Evolutionary conservation across 2,113 vertebrate species (phyloP).

Genomic region (Prunella himalayana): DNA sequence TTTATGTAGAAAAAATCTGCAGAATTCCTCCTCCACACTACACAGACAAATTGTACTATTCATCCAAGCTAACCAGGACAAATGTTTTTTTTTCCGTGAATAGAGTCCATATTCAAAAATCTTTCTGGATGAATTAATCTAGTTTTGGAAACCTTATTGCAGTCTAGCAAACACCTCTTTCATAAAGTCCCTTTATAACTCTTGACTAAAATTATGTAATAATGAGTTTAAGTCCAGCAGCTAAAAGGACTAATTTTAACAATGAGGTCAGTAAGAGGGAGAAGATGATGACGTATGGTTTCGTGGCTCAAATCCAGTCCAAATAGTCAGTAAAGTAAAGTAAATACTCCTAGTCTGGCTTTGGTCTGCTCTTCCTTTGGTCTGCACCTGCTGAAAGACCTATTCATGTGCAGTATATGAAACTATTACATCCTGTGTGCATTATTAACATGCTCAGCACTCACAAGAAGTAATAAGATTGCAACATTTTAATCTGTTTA

Average conservation of each 20-base stretch:
- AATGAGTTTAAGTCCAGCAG: not conserved
- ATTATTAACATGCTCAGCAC: not conserved
- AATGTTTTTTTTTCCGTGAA: not conserved
- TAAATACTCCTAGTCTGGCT: slow-evolving; percentile 34
- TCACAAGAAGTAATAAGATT: not conserved
- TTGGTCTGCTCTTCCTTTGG: not conserved
- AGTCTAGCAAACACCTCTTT: slow-evolving; percentile 10
- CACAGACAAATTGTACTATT: not conserved
- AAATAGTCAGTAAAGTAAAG: slow-evolving; percentile 22
- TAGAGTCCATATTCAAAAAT: not conserved
- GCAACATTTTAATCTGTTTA: not conserved
- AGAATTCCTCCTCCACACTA: not conserved
- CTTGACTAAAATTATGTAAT: slow-evolving; percentile 44
- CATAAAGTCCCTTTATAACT: slow-evolving; percentile 15
- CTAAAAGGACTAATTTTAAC: not conserved
- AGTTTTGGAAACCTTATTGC: not conserved
- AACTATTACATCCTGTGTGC: not conserved
- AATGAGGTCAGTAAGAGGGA: slow-evolving; percentile 23
- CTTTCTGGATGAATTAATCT: slow-evolving; percentile 27
- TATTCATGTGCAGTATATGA: not conserved
- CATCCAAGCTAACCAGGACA: not conserved
- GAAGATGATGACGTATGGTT: not conserved
- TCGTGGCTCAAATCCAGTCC: slow-evolving; percentile 28
- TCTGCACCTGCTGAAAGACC: slow-evolving; percentile 45
- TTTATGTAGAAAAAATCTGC: not conserved